Base-by-base conservation (phyloP, 2,888 invertebrate species). In the Drosophila fungiperda region DNA sequence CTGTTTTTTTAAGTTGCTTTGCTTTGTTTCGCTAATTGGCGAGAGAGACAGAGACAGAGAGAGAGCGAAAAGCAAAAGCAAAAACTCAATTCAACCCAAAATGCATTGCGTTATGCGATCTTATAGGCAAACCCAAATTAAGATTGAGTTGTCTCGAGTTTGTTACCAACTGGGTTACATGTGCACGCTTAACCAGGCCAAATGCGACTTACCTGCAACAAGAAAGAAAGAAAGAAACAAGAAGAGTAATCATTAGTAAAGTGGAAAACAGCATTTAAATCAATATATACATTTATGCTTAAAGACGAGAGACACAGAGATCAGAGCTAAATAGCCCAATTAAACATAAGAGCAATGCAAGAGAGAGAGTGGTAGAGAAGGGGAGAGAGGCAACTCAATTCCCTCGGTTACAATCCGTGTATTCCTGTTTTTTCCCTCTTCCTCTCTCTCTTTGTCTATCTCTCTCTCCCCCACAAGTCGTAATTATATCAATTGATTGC, bases 401-500 rank as follows among this genome's bases (percentile, higher is more conserved):
- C 74, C 68, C 72, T 77, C 6, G 40, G 59, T 55, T 42, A 63
- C 80, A 80, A 80, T 74, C 74, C 80, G 71, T 58, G 45, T 45
- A 45, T 45, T 15, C 45, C 45, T 45, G 45, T 29, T 29, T 29
- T 29, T 29, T 55, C 52, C 33, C 11, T n/a, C 50, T 9, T 35
- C 11, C 17, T 1, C 59, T 12, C 36, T 17, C 26, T 20, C 29
- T 20, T 29, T 15, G 45, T 4, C 26, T 17, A 11, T 38, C 36
- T 5, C 50, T 9, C 40, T 55, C 38, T 40, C 42, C 38, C 36
- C 55, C 53, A 54, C 50, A 45, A 40, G 48, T 64, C 78, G 82
- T 85, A 87, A 87, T 87, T 87, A 85, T 83, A 80, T 73, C 83
- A 88, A 87, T 87, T 87, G 87, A 87, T 87, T 84, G 87, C 89